Base-by-base conservation (phyloP, 92 coral and sea anemone species). In the Porites lobata region DNA sequence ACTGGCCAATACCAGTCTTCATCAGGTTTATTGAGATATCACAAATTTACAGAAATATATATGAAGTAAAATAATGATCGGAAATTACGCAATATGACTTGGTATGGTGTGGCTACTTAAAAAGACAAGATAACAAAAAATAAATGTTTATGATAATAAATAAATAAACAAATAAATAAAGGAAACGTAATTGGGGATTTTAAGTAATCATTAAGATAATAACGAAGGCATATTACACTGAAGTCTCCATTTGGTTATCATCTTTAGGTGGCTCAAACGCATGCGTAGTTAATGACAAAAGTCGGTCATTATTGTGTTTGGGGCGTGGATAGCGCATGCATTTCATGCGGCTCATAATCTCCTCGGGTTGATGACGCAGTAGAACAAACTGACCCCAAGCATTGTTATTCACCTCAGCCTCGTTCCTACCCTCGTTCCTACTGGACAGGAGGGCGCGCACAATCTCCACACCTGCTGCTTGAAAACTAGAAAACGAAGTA, bases 331-430 rank as follows among this genome's bases (percentile, higher is more conserved):
- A 70, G 62, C 74, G 73, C 75, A 66, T 79, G 75, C 70, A 74
- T 14, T 74, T 72, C 15, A 79, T 79, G 1, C 84, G 84, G 22
- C 74, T 79, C 75, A 79, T 70, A 2, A 65, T 54, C 84, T 65
- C 63, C 8, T 66, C 74, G 20, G 70, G 84, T 50, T 24, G 54
- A 13, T 74, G 84, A 50, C 38, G 84, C 73, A 57, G 51, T 72
- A 79, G 26, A 8, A 69, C 52, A 13, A 69, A 69, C n/a, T 69
- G 75, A 3, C 75, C 75, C 75, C 75, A 69, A 4, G 75, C 53
- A 52, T 69, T 69, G 51, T 69, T 9, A 26, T 69, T 69, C 51
- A 38, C 52, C 9, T 69, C 75, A 38, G 29, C 15, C n/a, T 79
- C 84, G 6, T 6, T 9, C 17, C 54, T 18, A 21, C 54, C 79